phyloP scores from a whole-genome alignment of 2,888 invertebrate species.

The Seladonia tumulorum region DNA sequence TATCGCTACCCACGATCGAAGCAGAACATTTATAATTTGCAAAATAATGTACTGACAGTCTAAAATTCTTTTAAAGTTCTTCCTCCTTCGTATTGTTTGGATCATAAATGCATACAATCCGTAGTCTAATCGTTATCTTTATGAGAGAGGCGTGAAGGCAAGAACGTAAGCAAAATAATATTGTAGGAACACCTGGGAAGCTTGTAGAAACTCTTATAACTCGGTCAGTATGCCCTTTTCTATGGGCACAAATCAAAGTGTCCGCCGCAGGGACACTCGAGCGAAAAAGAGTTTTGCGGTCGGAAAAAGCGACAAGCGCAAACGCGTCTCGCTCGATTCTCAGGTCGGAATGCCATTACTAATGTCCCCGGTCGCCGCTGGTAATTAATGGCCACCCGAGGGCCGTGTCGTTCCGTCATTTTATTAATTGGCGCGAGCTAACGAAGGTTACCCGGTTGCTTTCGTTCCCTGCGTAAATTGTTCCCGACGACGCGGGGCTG shows the following conservation, averaged over 20 bases:
- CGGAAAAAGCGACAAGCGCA: not conserved
- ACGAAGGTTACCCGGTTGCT: slow-evolving; percentile 61
- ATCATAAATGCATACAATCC: not conserved
- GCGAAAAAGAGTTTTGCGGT: not conserved
- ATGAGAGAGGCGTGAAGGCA: too few relatives aligned
- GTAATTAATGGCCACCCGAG: slow-evolving; percentile 5
- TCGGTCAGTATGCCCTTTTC: not conserved
- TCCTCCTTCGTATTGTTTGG: not conserved
- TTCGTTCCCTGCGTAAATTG: slow-evolving; percentile 70
- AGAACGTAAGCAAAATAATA: not conserved
- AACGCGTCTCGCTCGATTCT: not conserved
- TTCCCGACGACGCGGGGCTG: slow-evolving; percentile 38
- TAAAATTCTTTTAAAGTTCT: too few relatives aligned
- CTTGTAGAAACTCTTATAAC: not conserved
- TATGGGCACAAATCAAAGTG: not conserved
- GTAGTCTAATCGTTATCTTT: too few relatives aligned
- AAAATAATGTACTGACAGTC: too few relatives aligned
- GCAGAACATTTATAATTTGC: too few relatives aligned
- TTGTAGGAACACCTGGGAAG: not conserved
- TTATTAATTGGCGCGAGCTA: slow-evolving; percentile 76
- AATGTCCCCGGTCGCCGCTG: not conserved
- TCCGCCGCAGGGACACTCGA: not conserved
- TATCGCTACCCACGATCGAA: too few relatives aligned
- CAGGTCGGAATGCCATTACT: slow-evolving; percentile 5
- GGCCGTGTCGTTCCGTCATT: slow-evolving; percentile 70